Conservation (phyloP, 2,797 vertebrate species). For the Sciurus vulgaris region DNA sequence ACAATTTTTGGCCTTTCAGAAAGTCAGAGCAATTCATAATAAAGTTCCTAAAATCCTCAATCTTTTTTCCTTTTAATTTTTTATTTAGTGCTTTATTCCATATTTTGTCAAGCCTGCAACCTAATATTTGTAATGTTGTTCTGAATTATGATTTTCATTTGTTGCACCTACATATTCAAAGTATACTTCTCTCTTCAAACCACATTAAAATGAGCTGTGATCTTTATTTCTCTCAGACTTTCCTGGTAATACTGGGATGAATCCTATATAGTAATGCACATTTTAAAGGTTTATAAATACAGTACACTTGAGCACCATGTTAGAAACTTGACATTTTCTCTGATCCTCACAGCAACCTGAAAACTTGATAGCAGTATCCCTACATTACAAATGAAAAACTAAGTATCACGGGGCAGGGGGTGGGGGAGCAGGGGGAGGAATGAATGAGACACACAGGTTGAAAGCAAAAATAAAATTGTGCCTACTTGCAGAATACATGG, state of each 20-base stretch:
- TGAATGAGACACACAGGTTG: too few species aligned
- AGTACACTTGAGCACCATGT: neutral
- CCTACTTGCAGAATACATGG: too few species aligned
- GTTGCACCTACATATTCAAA: neutral
- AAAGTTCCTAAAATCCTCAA: neutral
- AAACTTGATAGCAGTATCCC: neutral
- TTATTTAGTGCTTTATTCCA: neutral
- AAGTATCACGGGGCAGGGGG: neutral
- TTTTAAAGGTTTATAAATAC: neutral
- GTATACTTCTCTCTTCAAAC: neutral
- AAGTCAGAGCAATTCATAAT: neutral
- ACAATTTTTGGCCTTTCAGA: neutral
- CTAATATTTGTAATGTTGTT: neutral
- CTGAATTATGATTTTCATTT: neutral
- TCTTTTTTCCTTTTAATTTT: neutral
- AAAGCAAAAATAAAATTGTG: too few species aligned
- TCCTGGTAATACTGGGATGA: neutral
- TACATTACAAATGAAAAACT: neutral
- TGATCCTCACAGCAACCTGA: neutral
- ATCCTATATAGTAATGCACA: neutral
- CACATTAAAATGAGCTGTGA: conserved; percentile 24
- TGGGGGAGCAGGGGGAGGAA: too few species aligned
- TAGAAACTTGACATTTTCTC: neutral
- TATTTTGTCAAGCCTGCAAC: neutral
- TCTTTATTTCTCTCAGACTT: neutral